Evolutionary conservation across 2,888 invertebrate genomes (phyloP).

Genomic region (Cantharis nigra): DNA sequence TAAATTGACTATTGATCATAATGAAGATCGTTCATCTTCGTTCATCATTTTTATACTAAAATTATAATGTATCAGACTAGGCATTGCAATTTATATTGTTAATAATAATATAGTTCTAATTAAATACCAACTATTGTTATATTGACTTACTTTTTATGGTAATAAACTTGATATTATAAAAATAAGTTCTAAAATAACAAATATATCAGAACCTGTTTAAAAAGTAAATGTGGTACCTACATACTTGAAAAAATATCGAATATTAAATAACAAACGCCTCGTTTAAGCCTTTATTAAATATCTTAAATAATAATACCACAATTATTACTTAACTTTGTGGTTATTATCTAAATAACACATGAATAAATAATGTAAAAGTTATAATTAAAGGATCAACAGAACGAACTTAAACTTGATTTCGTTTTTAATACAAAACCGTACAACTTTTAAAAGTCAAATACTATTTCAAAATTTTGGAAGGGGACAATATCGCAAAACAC

Average conservation of each 20-base stretch:
- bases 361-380: neutral
- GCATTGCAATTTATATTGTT: neutral
- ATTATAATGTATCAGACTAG: neutral
- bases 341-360: neutral
- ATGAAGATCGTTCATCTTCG: no score
- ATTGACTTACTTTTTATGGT: neutral
- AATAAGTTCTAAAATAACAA: neutral
- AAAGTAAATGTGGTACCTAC: neutral
- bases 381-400: neutral
- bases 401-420: slow-evolving; percentile 1
- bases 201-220: neutral
- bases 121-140: neutral
- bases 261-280: neutral
- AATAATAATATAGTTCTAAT: no score
- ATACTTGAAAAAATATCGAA: neutral
- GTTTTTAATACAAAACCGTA: neutral
- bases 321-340: neutral
- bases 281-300: neutral
- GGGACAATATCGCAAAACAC: neutral
- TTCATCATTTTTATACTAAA: neutral
- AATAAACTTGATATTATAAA: neutral
- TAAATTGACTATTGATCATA: no score
- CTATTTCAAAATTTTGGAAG: slow-evolving; percentile 1
- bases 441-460: neutral
- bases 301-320: neutral